Evolutionary conservation across 2,113 vertebrate species (phyloP), one percentile per base, ranked within the genome.

Genomic region (Crypturellus undulatus): DNA sequence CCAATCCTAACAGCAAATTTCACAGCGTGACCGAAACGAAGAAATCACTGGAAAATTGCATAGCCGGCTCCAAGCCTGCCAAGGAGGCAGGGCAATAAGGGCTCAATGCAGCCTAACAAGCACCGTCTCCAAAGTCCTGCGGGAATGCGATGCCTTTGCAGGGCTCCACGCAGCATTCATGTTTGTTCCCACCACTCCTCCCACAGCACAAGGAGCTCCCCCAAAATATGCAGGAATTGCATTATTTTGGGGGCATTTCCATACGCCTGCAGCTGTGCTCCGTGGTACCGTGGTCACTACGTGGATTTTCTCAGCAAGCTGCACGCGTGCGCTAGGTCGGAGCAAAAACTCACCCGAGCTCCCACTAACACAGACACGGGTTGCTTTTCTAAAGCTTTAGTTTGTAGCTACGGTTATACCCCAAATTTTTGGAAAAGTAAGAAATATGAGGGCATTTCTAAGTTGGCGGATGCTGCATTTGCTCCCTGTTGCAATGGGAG

Each of bases 171-270:
- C 64, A 26, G 32, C 58, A 4, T 1, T 0, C 0, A 40, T 25
- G n/a, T 4, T 4, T 2, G 0, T 49, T 2, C 4, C 14, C 30
- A 9, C 12, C 0, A 0, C 63, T 36, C 7, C 69, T 20, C 2
- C 0, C 3, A 0, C 2, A 3, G 40, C 47, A 43, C 52, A 3
- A 10, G 43, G 68, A 59, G 65, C 70, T 70, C 59, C 76, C 54
- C 71, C 63, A 72, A 65, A 95, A 84, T 1, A 0, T 24, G 45
- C 59, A 58, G 6, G 70, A 89, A 65, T 2, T 0, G 12, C 59
- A 25, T 65, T 62, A 47, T 47, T 47, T 16, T 16, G 19, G 45
- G 45, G 45, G 45, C 20, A 47, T 24, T 49, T 49, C 20, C 47
- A 49, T 20, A 21, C 8, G 19, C 47, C 47, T 20, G 47, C 43